phyloP scores from a whole-genome alignment of 2,888 invertebrate species.

The Polietes domitor region DNA sequence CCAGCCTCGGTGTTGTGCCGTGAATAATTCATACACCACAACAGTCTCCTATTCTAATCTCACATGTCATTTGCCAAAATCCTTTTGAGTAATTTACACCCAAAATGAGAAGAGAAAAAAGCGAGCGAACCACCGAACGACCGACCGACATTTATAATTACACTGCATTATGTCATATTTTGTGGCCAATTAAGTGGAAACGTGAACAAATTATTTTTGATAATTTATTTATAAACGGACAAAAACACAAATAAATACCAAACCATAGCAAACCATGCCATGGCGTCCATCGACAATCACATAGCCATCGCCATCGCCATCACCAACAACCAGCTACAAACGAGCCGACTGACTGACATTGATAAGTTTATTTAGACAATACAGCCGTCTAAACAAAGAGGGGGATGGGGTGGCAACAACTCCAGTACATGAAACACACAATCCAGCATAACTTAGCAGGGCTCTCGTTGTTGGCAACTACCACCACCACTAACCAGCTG shows the following conservation, averaged over 20 bases:
- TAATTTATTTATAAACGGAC: conserved; percentile 9
- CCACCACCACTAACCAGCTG: neutral
- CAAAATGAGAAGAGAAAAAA: neutral
- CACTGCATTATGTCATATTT: neutral
- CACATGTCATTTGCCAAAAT: neutral
- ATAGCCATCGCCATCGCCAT: neutral
- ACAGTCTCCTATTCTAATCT: neutral
- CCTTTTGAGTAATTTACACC: neutral
- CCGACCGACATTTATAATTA: neutral
- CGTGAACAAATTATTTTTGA: conserved; percentile 24
- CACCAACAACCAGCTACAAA: neutral
- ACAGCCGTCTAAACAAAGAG: neutral
- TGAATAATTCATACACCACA: too few relatives aligned
- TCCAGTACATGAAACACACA: neutral
- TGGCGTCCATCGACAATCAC: neutral
- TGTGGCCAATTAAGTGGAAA: conserved; percentile 14
- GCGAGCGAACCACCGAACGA: too few relatives aligned
- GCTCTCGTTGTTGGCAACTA: neutral
- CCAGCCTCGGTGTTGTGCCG: too few relatives aligned
- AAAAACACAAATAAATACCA: neutral
- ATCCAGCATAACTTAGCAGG: neutral
- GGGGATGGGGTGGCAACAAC: neutral
- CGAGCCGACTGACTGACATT: neutral
- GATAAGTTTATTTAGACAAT: neutral
- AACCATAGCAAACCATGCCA: neutral